These are phyloP conservation scores for Myotis pilosus DNA, from an alignment of 2,797 vertebrate genomes.

Conservation along the genomic window DNA sequence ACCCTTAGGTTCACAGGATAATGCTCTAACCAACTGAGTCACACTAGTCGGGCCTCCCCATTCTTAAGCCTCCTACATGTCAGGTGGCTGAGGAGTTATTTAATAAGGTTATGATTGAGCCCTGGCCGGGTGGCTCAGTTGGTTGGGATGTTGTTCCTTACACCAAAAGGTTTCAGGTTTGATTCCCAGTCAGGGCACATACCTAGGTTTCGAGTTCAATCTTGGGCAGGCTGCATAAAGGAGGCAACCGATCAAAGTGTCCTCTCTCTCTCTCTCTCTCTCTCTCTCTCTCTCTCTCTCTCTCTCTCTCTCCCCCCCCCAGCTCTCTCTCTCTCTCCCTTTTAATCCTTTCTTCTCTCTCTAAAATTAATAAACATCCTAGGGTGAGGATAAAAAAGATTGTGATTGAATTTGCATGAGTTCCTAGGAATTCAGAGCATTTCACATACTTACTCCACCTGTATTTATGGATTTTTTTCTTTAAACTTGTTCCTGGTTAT, in stretches of 20 bases:
- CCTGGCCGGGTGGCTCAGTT: neutral
- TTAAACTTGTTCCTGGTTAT: neutral
- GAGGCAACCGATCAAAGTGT: neutral
- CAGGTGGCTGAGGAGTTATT: neutral
- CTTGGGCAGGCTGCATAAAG: neutral
- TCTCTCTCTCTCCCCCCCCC: neutral
- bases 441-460: neutral
- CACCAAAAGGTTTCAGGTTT: neutral
- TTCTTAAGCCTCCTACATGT: neutral
- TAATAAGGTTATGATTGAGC: neutral
- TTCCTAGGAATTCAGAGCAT: neutral
- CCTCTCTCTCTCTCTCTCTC: neutral
- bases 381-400: neutral
- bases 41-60: neutral
- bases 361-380: neutral
- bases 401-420: neutral
- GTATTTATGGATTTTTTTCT: neutral
- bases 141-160: neutral
- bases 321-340: neutral
- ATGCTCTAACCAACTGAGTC: neutral
- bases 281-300: neutral
- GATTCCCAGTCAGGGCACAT: neutral
- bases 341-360: neutral
- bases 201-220: neutral
- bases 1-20: neutral